Evolutionary conservation across 2,888 invertebrate genomes (phyloP).

Genomic region (Muscina levida): DNA sequence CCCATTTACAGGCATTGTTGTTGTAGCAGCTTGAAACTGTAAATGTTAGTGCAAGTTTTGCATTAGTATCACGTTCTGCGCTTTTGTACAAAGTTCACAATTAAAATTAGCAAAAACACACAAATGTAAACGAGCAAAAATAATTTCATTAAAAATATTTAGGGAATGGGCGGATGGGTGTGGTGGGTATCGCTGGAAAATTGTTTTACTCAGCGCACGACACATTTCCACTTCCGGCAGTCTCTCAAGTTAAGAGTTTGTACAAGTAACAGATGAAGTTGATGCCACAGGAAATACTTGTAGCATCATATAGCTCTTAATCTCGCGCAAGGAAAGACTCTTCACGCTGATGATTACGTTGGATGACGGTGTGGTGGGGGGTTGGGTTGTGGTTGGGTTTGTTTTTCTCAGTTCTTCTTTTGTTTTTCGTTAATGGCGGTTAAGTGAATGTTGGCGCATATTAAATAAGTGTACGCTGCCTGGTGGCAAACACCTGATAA

Average conservation of each 20-base stretch:
- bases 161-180: background rate
- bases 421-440: slow-evolving; percentile 31
- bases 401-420: background rate
- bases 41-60: slow-evolving; percentile 6
- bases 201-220: background rate
- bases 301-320: slow-evolving; percentile 15
- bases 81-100: background rate
- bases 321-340: too few relatives aligned
- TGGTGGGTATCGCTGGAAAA: background rate
- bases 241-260: background rate
- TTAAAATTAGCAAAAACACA: slow-evolving; percentile 14
- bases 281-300: slow-evolving; percentile 46
- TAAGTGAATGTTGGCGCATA: slow-evolving; percentile 3
- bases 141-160: background rate
- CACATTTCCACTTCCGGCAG: background rate
- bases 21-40: too few relatives aligned
- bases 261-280: slow-evolving; percentile 39
- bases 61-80: background rate
- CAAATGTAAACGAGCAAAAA: slow-evolving; percentile 13
- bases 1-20: too few relatives aligned
- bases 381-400: slow-evolving; percentile 3
- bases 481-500: slow-evolving; percentile 41
- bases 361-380: background rate
- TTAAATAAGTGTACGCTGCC: slow-evolving; percentile 14
- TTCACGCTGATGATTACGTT: background rate